phyloP scores from a whole-genome alignment of 2,888 invertebrate genomes.

The Hipparchia semele region DNA sequence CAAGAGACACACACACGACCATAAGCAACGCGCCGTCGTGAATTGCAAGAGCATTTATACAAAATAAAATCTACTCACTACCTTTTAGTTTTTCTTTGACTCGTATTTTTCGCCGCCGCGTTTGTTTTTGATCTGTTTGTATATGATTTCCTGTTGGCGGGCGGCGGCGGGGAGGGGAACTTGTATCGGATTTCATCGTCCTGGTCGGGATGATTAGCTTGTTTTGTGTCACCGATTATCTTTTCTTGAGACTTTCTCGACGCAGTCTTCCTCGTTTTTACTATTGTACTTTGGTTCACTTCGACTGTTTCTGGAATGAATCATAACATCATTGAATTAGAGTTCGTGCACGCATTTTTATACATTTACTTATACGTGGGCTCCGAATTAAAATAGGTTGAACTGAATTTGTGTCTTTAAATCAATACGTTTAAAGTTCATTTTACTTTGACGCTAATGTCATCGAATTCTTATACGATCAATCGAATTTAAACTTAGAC shows the following conservation, averaged over 20 bases:
- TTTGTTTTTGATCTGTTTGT: constrained; percentile 19
- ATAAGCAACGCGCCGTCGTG: too few relatives aligned
- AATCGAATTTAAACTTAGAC: too few relatives aligned
- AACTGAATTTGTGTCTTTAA: too few relatives aligned
- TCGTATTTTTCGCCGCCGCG: constrained; percentile 34
- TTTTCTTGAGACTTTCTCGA: constrained; percentile 15
- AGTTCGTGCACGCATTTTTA: too few relatives aligned
- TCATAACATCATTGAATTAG: background rate
- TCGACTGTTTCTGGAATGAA: constrained; percentile 9
- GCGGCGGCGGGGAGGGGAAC: constrained; percentile 44
- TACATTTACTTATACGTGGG: background rate
- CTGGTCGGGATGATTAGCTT: constrained; percentile 21
- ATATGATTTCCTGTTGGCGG: constrained; percentile 5
- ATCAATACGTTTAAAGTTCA: too few relatives aligned
- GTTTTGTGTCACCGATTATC: background rate
- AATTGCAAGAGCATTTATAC: background rate
- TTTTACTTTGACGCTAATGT: too few relatives aligned
- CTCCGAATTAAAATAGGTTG: background rate
- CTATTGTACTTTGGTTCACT: background rate
- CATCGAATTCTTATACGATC: too few relatives aligned
- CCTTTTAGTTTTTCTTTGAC: constrained; percentile 38
- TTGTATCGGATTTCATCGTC: constrained; percentile 42
- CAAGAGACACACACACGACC: too few relatives aligned
- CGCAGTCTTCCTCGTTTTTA: constrained; percentile 10
- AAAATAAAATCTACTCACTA: constrained; percentile 40